Evolutionary conservation across 2,888 invertebrate species (phyloP).

Genomic region (Mythimna ferrago): DNA sequence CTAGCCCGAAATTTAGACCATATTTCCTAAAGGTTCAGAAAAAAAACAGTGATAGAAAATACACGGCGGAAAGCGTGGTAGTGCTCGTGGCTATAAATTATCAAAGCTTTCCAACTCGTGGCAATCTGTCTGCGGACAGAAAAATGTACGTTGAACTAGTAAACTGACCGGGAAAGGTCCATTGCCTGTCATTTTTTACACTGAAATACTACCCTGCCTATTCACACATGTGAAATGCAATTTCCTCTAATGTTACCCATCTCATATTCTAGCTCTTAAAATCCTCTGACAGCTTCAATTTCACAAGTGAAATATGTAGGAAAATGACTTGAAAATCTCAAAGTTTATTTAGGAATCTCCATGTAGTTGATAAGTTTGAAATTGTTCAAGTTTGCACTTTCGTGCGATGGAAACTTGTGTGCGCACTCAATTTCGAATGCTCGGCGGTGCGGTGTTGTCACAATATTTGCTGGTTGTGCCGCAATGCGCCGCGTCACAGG

Average conservation of each 20-base stretch:
- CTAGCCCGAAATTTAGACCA: conserved; percentile 1
- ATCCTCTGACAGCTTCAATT: conserved; percentile 43
- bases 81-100: conserved; percentile 61
- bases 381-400: conserved; percentile 65
- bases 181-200: conserved; percentile 37
- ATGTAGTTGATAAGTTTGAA: conserved; percentile 59
- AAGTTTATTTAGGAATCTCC: conserved; percentile 64
- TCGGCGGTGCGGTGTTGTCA: conserved; percentile 67
- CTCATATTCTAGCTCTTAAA: conserved; percentile 25
- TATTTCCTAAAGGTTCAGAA: conserved; percentile 27
- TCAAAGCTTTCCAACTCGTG: conserved; percentile 46
- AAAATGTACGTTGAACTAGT: conserved; percentile 45
- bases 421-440: conserved; percentile 64
- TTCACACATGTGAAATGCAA: conserved; percentile 24
- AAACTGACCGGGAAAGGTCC: conserved; percentile 42
- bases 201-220: conserved; percentile 33
- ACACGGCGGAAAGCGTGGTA: conserved; percentile 44
- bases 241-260: conserved; percentile 35
- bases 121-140: conserved; percentile 59
- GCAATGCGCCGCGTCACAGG: conserved; percentile 74
- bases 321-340: conserved; percentile 60
- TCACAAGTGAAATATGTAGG: conserved; percentile 55
- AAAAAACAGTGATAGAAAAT: conserved; percentile 38
- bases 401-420: conserved; percentile 47
- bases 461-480: conserved; percentile 72